Conservation (phyloP, 2,797 vertebrate species). For the Podargus strigoides region DNA sequence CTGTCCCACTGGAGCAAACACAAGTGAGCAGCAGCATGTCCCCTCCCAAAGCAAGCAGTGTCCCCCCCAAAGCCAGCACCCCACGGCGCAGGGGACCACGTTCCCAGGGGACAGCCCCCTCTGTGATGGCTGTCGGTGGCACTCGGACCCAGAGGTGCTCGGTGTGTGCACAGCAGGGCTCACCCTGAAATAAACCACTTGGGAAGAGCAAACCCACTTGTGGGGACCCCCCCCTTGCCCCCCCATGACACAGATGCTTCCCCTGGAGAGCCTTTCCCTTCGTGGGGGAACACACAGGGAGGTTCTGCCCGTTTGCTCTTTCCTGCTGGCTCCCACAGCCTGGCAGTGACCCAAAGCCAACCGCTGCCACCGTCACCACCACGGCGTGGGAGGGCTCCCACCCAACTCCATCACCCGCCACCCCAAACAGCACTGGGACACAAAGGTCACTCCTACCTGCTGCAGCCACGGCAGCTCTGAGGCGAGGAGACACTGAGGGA, state of each 20-base stretch:
- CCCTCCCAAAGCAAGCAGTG: no score
- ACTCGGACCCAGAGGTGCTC: no score
- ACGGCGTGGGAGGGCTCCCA: no score
- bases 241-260: rapidly evolving
- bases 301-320: not conserved
- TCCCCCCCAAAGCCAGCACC: no score
- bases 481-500: rapidly evolving
- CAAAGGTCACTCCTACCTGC: not conserved
- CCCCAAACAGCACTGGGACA: rapidly evolving
- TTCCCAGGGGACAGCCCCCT: no score
- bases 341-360: not conserved
- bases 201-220: not conserved
- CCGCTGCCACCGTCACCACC: not conserved
- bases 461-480: rapidly evolving
- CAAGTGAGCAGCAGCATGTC: no score
- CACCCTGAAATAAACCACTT: rapidly evolving
- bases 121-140: no score
- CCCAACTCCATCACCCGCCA: not conserved
- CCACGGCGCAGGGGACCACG: no score
- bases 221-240: no score
- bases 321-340: not conserved
- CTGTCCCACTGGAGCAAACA: not conserved
- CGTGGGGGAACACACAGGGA: rapidly evolving
- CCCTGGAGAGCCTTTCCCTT: rapidly evolving
- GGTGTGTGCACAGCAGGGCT: not conserved